These are phyloP conservation scores for Sula dactylatra DNA, from an alignment of 2,113 vertebrate species.

Conservation along the genomic window DNA sequence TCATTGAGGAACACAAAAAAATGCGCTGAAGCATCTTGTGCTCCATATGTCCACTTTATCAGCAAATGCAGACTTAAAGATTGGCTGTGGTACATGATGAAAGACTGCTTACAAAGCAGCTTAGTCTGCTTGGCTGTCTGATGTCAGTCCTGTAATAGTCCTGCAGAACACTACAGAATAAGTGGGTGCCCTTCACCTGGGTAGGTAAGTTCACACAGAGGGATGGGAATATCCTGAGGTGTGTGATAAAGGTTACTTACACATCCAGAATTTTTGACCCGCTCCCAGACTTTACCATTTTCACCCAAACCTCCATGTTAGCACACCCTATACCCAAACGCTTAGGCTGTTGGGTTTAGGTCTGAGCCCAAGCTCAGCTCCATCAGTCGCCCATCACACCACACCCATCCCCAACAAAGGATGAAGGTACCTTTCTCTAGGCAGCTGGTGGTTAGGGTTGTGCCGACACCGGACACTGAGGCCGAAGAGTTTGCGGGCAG, in stretches of 20 bases:
- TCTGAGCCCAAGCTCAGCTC: not conserved
- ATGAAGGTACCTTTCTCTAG: conserved; percentile 88
- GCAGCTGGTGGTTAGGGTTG: conserved; percentile 98
- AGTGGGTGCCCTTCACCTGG: not conserved
- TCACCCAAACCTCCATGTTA: fast-evolving
- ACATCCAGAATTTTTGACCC: not conserved
- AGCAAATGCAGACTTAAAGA: not conserved
- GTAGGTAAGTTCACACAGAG: not conserved
- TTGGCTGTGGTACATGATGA: not conserved
- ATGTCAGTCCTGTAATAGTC: not conserved
- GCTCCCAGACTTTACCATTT: not conserved
- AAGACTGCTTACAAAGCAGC: not conserved
- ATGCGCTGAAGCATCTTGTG: not conserved
- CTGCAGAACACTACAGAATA: not conserved
- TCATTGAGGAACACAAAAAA: not conserved
- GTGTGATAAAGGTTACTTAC: not conserved
- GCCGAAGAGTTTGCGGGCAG: conserved; percentile 95
- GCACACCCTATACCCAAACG: not conserved
- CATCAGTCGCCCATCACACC: not conserved
- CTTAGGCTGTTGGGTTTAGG: not conserved
- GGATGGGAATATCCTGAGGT: not conserved
- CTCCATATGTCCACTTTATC: not conserved
- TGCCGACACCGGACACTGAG: conserved; percentile 97
- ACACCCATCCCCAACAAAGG: fast-evolving
- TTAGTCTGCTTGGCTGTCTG: not conserved